These are phyloP conservation scores for Entomobrya proxima DNA, from an alignment of 2,888 invertebrate species.

Conservation along the genomic window DNA sequence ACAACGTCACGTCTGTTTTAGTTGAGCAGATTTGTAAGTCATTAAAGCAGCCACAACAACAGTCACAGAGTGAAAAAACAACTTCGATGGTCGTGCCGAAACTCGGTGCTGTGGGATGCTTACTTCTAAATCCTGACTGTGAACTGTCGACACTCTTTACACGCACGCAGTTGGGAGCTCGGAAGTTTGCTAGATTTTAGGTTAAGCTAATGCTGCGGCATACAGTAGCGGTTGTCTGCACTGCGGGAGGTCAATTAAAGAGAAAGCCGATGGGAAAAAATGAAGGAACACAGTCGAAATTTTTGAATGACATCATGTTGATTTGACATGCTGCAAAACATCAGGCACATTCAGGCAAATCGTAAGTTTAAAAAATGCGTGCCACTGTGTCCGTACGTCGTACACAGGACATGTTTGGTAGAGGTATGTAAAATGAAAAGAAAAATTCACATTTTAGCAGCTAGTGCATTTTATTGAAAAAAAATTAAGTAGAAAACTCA, in stretches of 20 bases:
- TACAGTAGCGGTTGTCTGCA: constrained; percentile 33
- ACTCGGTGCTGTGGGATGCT: not conserved
- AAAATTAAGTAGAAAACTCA: not conserved
- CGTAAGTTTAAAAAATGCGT: not conserved
- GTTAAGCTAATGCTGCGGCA: constrained; percentile 13
- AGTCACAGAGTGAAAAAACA: not conserved
- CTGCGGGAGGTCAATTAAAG: constrained; percentile 56
- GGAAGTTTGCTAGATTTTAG: not conserved
- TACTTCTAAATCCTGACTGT: not conserved
- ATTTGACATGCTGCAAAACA: not conserved
- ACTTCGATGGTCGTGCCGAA: not conserved
- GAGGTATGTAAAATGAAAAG: too few species aligned
- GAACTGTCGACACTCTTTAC: constrained; percentile 9
- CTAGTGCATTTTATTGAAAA: too few species aligned
- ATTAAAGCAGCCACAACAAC: constrained; percentile 50
- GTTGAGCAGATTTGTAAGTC: constrained; percentile 66
- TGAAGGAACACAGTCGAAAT: not conserved
- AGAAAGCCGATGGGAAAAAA: constrained; percentile 38
- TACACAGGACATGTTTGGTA: too few species aligned
- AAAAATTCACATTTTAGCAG: too few species aligned
- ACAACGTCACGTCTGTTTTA: constrained; percentile 67
- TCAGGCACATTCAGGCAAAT: constrained; percentile 1
- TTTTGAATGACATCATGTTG: too few species aligned
- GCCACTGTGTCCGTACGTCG: too few species aligned
- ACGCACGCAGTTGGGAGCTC: not conserved